Percentiles rank a stretch among this genome's conserved stretches.
Conservation (phyloP, 2,888 invertebrate genomes). For the Papilio gigon region DNA sequence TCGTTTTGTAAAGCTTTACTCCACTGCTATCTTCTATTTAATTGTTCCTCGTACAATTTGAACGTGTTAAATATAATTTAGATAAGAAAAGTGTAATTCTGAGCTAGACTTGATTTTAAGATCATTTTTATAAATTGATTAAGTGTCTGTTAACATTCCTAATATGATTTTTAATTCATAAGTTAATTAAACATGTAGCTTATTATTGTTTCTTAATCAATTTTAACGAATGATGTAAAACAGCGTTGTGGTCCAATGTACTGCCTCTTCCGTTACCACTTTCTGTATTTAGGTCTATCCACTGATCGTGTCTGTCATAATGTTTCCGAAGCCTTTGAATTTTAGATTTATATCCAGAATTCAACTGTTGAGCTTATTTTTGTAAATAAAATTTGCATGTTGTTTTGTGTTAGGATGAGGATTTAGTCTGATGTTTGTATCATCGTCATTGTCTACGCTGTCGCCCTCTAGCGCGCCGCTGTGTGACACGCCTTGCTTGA, state of each 20-base stretch:
- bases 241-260: constrained; percentile 44
- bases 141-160: too few species aligned
- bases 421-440: constrained; percentile 28
- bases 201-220: constrained; percentile 16
- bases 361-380: constrained; percentile 46
- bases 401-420: constrained; percentile 67
- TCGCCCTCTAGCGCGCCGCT: constrained; percentile 25
- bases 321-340: constrained; percentile 45
- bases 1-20: constrained; percentile 16
- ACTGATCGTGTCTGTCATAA: constrained; percentile 62
- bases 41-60: constrained; percentile 7
- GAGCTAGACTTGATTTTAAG: constrained; percentile 12
- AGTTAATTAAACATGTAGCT: neutral
- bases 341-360: constrained; percentile 43
- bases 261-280: constrained; percentile 62
- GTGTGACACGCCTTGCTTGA: constrained; percentile 33
- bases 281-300: constrained; percentile 62
- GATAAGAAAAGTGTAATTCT: constrained; percentile 21
- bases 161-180: too few species aligned
- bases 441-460: constrained; percentile 13
- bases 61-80: constrained; percentile 25
- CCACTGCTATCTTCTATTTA: neutral
- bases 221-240: constrained; percentile 16
- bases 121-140: constrained; percentile 27
- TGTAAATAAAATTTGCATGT: constrained; percentile 64